Evolutionary conservation across 2,797 vertebrate genomes (phyloP), one percentile per base, ranked within the genome.

Genomic region (Apogon hyalosoma): DNA sequence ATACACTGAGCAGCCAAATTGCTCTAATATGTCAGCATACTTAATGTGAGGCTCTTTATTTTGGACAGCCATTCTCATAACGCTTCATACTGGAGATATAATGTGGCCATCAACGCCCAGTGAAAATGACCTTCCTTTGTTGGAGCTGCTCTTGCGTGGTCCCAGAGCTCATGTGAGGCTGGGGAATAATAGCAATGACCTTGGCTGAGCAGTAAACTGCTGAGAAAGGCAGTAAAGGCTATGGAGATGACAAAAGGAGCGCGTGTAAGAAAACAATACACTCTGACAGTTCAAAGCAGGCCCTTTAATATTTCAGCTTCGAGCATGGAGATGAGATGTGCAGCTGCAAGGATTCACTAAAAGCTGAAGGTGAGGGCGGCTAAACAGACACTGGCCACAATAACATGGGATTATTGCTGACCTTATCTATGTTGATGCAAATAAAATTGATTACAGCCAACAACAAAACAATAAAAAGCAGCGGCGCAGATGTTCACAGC

Each of bases 211-310:
- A 71, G 82, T 91, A 91, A 92, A 93, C 82, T 87, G 92, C 93
- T 93, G 92, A 93, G 87, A 86, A 86, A 90, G 87, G 91, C 90
- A 87, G 83, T 87, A 91, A 84, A 87, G 79, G 80, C 85, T 70
- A 65, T 21, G 54, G 69, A 79, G 88, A 91, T 89, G 89, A 92
- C 91, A 92, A 92, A 89, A 82, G 78, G 75, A 69, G 70, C 16
- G 79, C 72, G 63, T 72, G 82, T 75, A 75, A 75, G 83, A 90
- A 92, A 93, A 93, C 88, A 91, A 93, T 87, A 80, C 89, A 84
- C 49, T 70, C 80, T 89, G 92, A 92, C 90, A 88, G 89, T 88
- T 92, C 90, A 90, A 91, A 92, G 80, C 76, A 84, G 82, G 57
- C 72, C 68, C 71, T 86, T 90, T 82, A 86, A 92, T 88, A 88